Base-by-base conservation (phyloP, 2,797 vertebrate genomes). In the Notolabrus celidotus region DNA sequence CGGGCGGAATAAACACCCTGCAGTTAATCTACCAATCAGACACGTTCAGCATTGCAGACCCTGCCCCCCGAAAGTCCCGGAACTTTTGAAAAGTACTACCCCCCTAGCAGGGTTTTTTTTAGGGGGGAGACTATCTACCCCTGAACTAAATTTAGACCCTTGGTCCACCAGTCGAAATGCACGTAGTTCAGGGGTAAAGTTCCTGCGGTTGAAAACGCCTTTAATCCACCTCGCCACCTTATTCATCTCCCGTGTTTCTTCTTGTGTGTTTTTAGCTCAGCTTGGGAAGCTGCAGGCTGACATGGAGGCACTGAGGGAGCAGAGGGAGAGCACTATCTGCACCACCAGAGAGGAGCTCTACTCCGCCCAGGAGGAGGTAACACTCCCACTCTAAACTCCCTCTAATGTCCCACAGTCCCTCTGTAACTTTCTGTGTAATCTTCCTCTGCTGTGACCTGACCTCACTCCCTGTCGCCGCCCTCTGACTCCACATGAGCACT, bases 261-360 rank as follows among this genome's bases (percentile, higher is more conserved):
- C 71, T 10, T 71, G 36, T 78, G 14, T 43, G 23, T 88, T 86
- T 79, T 3, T 79, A 99, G 97, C 92, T 89, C 97, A 99, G 68
- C 88, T 99, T 17, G 92, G 89, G 75, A 96, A 94, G 79, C 93
- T 99, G 57, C 97, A 99, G 81, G 91, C 93, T 2, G 96, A 98
- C 84, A 98, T 97, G 88, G 97, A 97, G 86, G 94, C 91, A 36
- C 92, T 99, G 81, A 95, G 92, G 58, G 96, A 98, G 87, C 96
- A 97, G 81, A 96, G 98, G 71, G 97, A 99, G 86, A 95, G 79
- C 62, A 95, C 96, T 86, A 95, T 99, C 79, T 93, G 95, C 80
- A 93, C 84, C 88, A 95, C 97, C 25, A 92, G 94, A 54, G 95
- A 96, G 67, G 95, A 98, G 51, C 93, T 99, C 23, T 93, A 94